Base-by-base conservation (phyloP, 2,113 vertebrate species). In the Silurus meridionalis region DNA sequence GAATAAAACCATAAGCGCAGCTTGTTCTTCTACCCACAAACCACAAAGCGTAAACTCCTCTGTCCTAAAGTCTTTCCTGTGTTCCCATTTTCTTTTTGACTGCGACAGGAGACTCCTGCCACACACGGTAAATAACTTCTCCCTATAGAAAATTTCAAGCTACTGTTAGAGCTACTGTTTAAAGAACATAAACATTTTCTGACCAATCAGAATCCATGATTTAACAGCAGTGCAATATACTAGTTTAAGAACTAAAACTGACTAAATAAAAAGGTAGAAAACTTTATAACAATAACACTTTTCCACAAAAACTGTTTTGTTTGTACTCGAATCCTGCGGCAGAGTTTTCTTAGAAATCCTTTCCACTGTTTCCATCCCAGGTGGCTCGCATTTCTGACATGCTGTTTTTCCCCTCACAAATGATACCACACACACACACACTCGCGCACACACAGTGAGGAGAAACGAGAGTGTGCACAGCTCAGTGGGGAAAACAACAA, bases 371-470 rank as follows among this genome's bases (percentile, higher is more conserved):
- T 83, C 53, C 67, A 84, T 69, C 82, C 61, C 60, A 86, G 82
- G 88, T 86, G 88, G 88, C 83, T 84, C 50, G 37, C 88, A 89
- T 89, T 89, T 89, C 58, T 69, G 66, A 86, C 81, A 69, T 82
- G 79, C 81, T 83, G 86, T 66, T 87, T 82, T 87, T 80, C 57
- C 83, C 50, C 82, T 69, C 77, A 66, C 72, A 83, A 83, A 87
- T 83, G 75, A 83, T 75, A 75, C 37, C 60, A 23, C 61, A 66
- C 60, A 13, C 64, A n/a, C 53, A 50, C 77, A 74, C 64, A 61
- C 85, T 60, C 69, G 55, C 81, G 64, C 93, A 91, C 92, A 92
- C 91, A 78, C 28, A 15, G 53, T 53, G 25, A 37, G 25, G 55
- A 79, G 77, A 61, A 80, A 48, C 17, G 53, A 80, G 77, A 61